These are phyloP conservation scores for Littorina saxatilis DNA, from an alignment of 1,140 invertebrate species.

Conservation along the genomic window DNA sequence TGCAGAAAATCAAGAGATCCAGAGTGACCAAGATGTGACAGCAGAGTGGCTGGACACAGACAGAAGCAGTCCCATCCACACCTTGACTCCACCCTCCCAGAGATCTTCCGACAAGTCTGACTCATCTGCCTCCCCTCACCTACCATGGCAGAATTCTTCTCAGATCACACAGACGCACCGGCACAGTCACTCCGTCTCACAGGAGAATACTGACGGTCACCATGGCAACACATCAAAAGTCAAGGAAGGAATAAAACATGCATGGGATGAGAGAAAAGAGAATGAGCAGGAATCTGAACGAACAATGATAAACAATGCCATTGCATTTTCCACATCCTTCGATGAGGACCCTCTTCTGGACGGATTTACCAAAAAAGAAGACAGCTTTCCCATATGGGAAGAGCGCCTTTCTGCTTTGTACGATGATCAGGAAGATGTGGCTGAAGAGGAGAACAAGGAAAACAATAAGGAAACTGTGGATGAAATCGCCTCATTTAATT, in stretches of 20 bases:
- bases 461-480: neutral
- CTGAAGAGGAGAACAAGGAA: neutral
- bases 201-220: neutral
- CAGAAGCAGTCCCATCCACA: neutral
- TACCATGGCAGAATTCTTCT: neutral
- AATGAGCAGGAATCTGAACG: neutral
- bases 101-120: neutral
- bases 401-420: conserved; percentile 24
- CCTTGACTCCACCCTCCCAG: neutral
- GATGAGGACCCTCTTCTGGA: neutral
- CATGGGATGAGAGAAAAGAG: neutral
- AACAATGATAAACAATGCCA: neutral
- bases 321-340: conserved; percentile 28
- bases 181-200: neutral
- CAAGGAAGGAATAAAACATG: neutral
- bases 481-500: neutral
- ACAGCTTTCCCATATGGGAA: conserved; percentile 5
- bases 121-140: neutral
- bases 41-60: neutral
- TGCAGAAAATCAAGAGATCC: conserved; percentile 6
- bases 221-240: neutral
- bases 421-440: conserved; percentile 16
- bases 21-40: neutral
- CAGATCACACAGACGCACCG: neutral
- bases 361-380: neutral